Evolutionary conservation across 2,888 invertebrate genomes (phyloP).

Genomic region (Amaurobius ferox): DNA sequence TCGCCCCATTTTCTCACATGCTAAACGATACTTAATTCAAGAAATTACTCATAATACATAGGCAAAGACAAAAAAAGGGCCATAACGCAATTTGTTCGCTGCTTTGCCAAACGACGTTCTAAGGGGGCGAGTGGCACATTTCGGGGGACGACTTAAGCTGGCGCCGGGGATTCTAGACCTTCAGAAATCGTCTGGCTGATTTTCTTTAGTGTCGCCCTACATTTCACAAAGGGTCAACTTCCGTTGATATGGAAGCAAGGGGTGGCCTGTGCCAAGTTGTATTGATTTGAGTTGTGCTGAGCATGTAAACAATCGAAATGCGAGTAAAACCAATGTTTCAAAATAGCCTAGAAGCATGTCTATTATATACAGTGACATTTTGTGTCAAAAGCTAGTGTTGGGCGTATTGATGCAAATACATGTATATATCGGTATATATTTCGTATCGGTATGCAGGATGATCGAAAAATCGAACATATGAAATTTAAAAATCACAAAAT

Average conservation of each 20-base stretch:
- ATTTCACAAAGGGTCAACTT: slow-evolving; percentile 38
- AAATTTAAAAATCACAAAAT: too few relatives aligned
- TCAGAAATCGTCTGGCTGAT: slow-evolving; percentile 25
- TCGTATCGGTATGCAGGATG: too few relatives aligned
- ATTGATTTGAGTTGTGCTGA: slow-evolving; percentile 24
- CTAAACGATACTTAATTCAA: background rate
- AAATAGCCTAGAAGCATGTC: too few relatives aligned
- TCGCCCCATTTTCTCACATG: too few relatives aligned
- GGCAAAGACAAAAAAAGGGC: background rate
- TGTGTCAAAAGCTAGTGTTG: too few relatives aligned
- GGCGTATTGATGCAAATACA: too few relatives aligned
- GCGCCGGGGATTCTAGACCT: slow-evolving; percentile 59
- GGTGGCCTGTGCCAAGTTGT: slow-evolving; percentile 25
- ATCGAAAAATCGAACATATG: too few relatives aligned
- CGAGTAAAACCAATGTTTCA: too few relatives aligned
- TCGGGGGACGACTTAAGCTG: background rate
- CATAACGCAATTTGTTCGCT: background rate
- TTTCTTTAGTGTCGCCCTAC: slow-evolving; percentile 43
- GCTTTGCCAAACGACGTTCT: background rate
- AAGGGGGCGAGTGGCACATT: background rate
- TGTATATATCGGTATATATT: too few relatives aligned
- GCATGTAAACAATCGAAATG: background rate
- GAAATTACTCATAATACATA: background rate
- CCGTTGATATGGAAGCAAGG: background rate
- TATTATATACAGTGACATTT: too few relatives aligned